These are phyloP conservation scores for Melanotaenia duboulayi DNA, from an alignment of 2,113 vertebrate genomes.

Conservation along the genomic window DNA sequence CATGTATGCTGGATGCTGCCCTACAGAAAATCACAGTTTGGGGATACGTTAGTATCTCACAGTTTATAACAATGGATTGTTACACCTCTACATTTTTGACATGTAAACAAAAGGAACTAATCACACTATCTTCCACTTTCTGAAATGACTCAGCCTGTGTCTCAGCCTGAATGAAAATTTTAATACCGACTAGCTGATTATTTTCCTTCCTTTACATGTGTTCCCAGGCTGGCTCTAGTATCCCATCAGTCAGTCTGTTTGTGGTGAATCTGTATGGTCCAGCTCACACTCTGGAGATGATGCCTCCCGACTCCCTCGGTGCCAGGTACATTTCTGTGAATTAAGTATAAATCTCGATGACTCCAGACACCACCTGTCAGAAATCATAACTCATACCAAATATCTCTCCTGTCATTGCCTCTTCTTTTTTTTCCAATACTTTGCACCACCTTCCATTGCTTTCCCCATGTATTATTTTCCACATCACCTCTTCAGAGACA, in stretches of 20 bases:
- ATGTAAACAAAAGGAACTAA: not conserved
- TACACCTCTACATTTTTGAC: not conserved
- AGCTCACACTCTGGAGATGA: slow-evolving; percentile 84
- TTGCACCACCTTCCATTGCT: slow-evolving; percentile 19
- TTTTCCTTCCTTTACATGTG: slow-evolving; percentile 14
- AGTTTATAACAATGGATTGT: not conserved
- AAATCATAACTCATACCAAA: slow-evolving; percentile 16
- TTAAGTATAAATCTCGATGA: slow-evolving; percentile 6
- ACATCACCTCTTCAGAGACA: slow-evolving; percentile 67
- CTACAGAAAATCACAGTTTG: not conserved
- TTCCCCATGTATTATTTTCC: slow-evolving; percentile 26
- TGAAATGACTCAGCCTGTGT: not conserved
- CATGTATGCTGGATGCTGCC: not conserved
- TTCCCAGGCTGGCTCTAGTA: slow-evolving; percentile 83
- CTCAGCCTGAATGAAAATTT: not conserved
- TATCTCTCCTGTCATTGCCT: slow-evolving; percentile 6
- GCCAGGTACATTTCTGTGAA: slow-evolving; percentile 70
- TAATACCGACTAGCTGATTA: not conserved
- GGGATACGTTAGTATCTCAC: not conserved
- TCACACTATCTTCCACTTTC: not conserved
- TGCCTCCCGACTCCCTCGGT: slow-evolving; percentile 82
- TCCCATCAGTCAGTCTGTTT: slow-evolving; percentile 84
- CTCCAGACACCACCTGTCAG: slow-evolving; percentile 25
- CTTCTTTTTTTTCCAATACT: not conserved
- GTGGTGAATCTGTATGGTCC: slow-evolving; percentile 87